A percentile compares a stretch with the other conserved stretches of the same genome.
phyloP scores from a whole-genome alignment of 1,140 invertebrate species.

The Cardiocondyla obscurior region DNA sequence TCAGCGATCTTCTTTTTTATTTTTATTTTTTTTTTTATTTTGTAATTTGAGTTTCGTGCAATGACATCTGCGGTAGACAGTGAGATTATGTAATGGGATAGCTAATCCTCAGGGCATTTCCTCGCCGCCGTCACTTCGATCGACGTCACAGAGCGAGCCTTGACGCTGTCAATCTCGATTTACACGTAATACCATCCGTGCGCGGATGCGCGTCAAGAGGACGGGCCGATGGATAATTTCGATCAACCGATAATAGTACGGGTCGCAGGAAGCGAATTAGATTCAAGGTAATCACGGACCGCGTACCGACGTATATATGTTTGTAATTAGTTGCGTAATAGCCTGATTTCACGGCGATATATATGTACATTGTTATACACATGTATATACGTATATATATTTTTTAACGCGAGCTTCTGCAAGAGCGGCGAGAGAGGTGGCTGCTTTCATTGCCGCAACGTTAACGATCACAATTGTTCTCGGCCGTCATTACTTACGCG shows the following conservation, averaged over 20 bases:
- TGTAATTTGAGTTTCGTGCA: neutral
- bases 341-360: neutral
- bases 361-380: neutral
- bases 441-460: conserved; percentile 13
- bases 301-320: neutral
- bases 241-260: conserved; percentile 38
- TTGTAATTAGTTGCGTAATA: conserved; percentile 16
- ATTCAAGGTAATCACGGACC: conserved; percentile 1
- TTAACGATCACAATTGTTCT: conserved; percentile 50
- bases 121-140: neutral
- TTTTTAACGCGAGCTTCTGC: neutral
- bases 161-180: conserved; percentile 58
- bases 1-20: neutral
- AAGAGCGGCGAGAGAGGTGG: neutral
- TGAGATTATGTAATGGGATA: conserved; percentile 41
- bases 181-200: conserved; percentile 47
- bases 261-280: conserved; percentile 17
- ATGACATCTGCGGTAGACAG: conserved; percentile 16
- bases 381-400: neutral
- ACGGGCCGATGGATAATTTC: conserved; percentile 39
- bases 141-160: conserved; percentile 42
- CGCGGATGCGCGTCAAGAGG: neutral
- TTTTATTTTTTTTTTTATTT: too few relatives aligned
- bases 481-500: conserved; percentile 36
- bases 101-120: conserved; percentile 33